phyloP scores from a whole-genome alignment of 2,888 invertebrate genomes.

The Leucophenga maculata region DNA sequence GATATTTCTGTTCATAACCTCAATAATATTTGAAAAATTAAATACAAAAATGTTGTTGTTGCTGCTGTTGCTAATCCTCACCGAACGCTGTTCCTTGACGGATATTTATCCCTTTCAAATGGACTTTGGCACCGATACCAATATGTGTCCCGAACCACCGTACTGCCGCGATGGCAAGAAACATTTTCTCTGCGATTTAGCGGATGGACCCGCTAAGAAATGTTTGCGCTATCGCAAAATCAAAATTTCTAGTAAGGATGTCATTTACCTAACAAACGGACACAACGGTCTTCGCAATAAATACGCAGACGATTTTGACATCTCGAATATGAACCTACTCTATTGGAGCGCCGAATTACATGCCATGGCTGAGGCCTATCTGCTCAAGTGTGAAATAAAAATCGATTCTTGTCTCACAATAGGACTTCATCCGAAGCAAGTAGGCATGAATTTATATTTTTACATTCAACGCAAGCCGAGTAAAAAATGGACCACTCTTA shows the following conservation, averaged over 20 bases:
- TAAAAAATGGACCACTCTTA: slow-evolving; percentile 36
- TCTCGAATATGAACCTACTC: slow-evolving; percentile 46
- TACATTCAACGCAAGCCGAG: not conserved
- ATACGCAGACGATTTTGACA: slow-evolving; percentile 27
- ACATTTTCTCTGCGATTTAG: slow-evolving; percentile 37
- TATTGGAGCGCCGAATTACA: slow-evolving; percentile 45
- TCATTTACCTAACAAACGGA: slow-evolving; percentile 29
- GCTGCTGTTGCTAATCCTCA: not conserved
- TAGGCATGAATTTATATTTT: slow-evolving; percentile 36
- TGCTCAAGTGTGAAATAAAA: slow-evolving; percentile 32
- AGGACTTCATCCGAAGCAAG: slow-evolving; percentile 15
- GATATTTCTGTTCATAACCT: not conserved
- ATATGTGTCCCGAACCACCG: slow-evolving; percentile 28
- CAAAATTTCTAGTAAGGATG: not conserved
- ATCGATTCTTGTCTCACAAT: slow-evolving; percentile 39
- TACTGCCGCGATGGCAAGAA: slow-evolving; percentile 35
- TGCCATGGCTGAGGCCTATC: slow-evolving; percentile 43
- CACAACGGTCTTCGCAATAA: slow-evolving; percentile 48
- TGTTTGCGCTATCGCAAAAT: slow-evolving; percentile 38
- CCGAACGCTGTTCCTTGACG: not conserved
- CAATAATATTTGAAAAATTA: not conserved
- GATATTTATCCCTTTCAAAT: slow-evolving; percentile 38
- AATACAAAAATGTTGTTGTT: not conserved
- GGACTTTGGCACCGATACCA: slow-evolving; percentile 34
- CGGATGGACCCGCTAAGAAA: not conserved